Evolutionary conservation across 2,888 invertebrate genomes (phyloP), one percentile per base, ranked within the genome.

Genomic region (Chrysomela aeneicollis): DNA sequence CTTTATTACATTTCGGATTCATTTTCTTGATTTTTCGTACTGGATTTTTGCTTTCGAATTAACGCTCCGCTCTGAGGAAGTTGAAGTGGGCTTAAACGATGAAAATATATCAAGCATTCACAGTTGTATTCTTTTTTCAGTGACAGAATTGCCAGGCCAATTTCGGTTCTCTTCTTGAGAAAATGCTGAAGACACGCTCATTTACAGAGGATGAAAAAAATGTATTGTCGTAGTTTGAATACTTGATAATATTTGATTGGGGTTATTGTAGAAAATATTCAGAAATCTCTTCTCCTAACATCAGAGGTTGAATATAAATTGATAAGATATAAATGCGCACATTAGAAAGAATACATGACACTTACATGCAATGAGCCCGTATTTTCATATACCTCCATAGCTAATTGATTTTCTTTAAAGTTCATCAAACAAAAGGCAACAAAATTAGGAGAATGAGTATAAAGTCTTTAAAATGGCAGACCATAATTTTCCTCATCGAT

Each of bases 1-100:
- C 79, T 80, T 80, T 78, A 79, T 80, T 77, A 69, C 74, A 74
- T 79, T 78, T 78, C 67, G 69, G 69, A 65, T 68, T 71, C 71
- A 66, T 71, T 73, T 76, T 74, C 75, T 69, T 49, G 63, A 62
- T 68, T 71, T 72, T 68, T 72, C 67, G 54, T 65, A 18, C 52
- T 26, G 51, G 61, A 71, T 72, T 72, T 70, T 69, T 67, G 59
- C 67, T 42, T 62, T 55, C 62, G 63, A 67, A 67, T 67, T 62
- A 71, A 59, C 54, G 55, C 55, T 54, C 53, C 18, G 51, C 63
- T 67, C 58, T 59, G 30, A 59, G 42, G 30, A 58, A 42, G 67
- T 51, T 60, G 47, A 54, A 68, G 61, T 30, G 64, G 65, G 67
- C 67, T 72, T 73, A 72, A 72, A 72, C 66, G 67, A 63, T 58